Percentiles rank a stretch among this genome's conserved stretches.
Evolutionary conservation across 2,797 vertebrate species (phyloP).

Genomic region (Platyrinchus mystaceus): DNA sequence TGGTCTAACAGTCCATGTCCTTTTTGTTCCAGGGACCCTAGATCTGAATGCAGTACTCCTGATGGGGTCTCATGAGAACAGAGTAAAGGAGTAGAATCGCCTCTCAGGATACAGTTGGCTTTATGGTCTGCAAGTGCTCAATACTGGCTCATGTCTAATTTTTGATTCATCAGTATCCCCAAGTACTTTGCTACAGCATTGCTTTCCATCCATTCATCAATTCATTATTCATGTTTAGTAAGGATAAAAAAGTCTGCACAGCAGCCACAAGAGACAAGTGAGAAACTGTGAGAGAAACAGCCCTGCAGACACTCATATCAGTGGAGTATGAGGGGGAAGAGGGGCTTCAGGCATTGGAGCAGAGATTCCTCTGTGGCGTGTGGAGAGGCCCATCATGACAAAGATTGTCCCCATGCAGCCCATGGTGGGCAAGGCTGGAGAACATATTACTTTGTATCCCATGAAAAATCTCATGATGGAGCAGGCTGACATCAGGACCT

Average conservation of each 20-base stretch:
- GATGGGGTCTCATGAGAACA: not conserved
- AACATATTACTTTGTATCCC: not conserved
- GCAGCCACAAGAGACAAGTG: not conserved
- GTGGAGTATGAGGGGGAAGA: not conserved
- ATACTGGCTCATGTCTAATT: not conserved
- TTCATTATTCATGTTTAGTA: not conserved
- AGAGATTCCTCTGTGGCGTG: not conserved
- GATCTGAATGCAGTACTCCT: not conserved
- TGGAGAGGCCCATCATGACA: not conserved
- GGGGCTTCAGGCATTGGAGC: not conserved
- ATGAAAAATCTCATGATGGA: not conserved
- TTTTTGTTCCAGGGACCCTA: not conserved
- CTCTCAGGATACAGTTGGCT: not conserved
- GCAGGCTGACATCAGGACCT: not conserved
- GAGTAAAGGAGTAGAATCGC: not conserved
- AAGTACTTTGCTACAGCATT: not conserved
- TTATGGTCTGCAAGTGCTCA: not conserved
- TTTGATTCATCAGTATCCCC: not conserved
- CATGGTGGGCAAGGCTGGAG: not conserved
- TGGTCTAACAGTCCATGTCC: not conserved
- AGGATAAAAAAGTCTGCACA: not conserved
- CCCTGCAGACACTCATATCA: not conserved
- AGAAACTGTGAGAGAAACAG: not conserved
- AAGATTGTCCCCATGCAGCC: not conserved
- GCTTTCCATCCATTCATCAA: not conserved